Evolutionary conservation across 2,888 invertebrate species (phyloP), one percentile per base, ranked within the genome.

Genomic region (Argyresthia goedartella): DNA sequence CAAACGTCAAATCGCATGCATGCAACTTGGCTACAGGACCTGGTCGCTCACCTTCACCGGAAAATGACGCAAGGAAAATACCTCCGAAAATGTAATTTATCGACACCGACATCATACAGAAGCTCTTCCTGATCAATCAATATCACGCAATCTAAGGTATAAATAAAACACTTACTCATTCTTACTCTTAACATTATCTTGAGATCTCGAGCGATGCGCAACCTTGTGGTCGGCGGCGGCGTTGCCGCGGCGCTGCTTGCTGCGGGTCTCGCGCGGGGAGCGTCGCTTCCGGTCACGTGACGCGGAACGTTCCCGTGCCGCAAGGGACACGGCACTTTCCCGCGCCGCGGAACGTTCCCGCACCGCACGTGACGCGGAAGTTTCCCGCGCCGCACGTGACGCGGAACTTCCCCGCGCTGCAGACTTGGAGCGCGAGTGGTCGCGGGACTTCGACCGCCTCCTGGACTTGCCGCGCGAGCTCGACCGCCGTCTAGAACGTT

Each of bases 181-280:
- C 64, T 84, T 85, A 54, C 57, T 70, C 53, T 64, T 69, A 49
- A 60, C 59, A 55, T 67, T 68, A 44, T 84, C 85, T 62, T 86
- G 85, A 55, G 85, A 85, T 62, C 71, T 69, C 11, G 85, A 86
- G 34, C 85, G 73, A 42, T 67, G 71, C 58, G 72, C 73, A 11
- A 60, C 56, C 53, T 71, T 75, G 1, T 78, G 81, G 1, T 78
- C 81, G 54, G 8, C 63, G 60, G 25, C 65, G 73, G 53, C 73
- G n/a, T n/a, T n/a, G n/a, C n/a, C n/a, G n/a, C n/a, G n/a, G n/a
- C 66, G 55, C 43, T 57, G 60, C 16, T 60, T 59, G 6, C 59
- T 59, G 33, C 60, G 62, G 8, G 60, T 56, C 9, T 68, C 71
- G 9, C 63, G 58, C 0, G 71, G 69, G 2, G 69, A 57, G 1